A percentile compares a stretch with the other conserved stretches of the same genome.
phyloP scores from a whole-genome alignment of 1,140 invertebrate genomes.

The Pristionchus pacificus region DNA sequence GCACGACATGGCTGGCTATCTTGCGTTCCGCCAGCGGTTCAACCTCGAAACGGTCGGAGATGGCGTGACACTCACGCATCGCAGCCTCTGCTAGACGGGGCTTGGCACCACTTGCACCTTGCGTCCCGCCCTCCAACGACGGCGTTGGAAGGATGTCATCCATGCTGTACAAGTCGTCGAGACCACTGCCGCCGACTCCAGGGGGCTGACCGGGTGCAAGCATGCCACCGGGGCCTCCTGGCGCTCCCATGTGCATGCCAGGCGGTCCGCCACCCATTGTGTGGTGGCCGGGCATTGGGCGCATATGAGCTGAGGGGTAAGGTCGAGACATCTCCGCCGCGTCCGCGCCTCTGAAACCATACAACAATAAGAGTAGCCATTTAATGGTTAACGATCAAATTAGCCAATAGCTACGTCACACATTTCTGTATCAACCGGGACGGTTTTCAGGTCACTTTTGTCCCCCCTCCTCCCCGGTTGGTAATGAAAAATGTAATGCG shows the following conservation, averaged over 20 bases:
- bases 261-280: background rate
- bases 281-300: background rate
- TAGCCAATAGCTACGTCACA: too few species aligned
- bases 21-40: slow-evolving; percentile 20
- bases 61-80: slow-evolving; percentile 14
- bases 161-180: slow-evolving; percentile 33
- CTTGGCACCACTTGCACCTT: background rate
- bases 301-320: background rate
- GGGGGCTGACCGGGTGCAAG: slow-evolving; percentile 9
- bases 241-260: background rate
- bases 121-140: background rate
- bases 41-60: slow-evolving; percentile 31
- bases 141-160: slow-evolving; percentile 40
- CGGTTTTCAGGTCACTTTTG: too few species aligned
- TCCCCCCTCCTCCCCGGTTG: too few species aligned
- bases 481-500: too few species aligned
- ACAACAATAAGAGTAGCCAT: background rate
- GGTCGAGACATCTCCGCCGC: background rate
- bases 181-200: slow-evolving; percentile 14
- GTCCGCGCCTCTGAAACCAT: background rate
- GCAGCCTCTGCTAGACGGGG: slow-evolving; percentile 25
- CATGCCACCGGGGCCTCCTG: slow-evolving; percentile 4
- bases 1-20: slow-evolving; percentile 17
- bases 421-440: too few species aligned
- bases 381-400: too few species aligned